phyloP scores from a whole-genome alignment of 1,140 invertebrate species.

The Drosophila santomea region DNA sequence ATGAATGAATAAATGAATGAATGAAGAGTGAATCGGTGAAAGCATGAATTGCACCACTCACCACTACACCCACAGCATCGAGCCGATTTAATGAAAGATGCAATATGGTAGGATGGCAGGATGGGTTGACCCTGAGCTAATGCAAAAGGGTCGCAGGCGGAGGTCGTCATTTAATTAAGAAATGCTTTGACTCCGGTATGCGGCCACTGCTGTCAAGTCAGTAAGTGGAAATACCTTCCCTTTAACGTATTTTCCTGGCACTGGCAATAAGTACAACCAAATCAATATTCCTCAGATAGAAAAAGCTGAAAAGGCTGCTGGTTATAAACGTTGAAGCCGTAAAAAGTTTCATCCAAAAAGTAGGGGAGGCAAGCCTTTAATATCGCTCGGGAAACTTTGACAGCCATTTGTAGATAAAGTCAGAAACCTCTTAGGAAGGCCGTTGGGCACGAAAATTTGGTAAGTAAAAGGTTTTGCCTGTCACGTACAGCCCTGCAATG shows the following conservation, averaged over 20 bases:
- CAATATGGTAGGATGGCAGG: conserved; percentile 43
- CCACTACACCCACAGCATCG: background rate
- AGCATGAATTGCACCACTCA: conserved; percentile 21
- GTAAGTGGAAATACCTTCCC: conserved; percentile 28
- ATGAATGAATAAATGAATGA: conserved; percentile 7
- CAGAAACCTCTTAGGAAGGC: conserved; percentile 35
- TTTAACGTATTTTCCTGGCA: background rate
- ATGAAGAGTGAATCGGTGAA: background rate
- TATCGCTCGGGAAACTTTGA: conserved; percentile 24
- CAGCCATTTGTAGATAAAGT: conserved; percentile 54
- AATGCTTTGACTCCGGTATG: conserved; percentile 50
- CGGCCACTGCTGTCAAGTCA: conserved; percentile 2
- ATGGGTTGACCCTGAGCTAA: conserved; percentile 38
- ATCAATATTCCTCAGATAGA: conserved; percentile 10
- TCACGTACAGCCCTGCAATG: conserved; percentile 55
- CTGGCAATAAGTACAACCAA: background rate
- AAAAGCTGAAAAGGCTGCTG: conserved; percentile 1
- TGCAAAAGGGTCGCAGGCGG: conserved; percentile 31
- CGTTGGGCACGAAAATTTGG: conserved; percentile 43
- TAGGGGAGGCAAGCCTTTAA: conserved; percentile 13
- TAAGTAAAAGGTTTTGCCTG: conserved; percentile 47
- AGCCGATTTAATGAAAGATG: conserved; percentile 44
- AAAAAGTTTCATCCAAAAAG: conserved; percentile 40
- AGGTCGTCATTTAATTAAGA: conserved; percentile 64
- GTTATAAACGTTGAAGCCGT: conserved; percentile 35